Conservation (phyloP, 2,113 vertebrate species). For the Chaetodon auriga region DNA sequence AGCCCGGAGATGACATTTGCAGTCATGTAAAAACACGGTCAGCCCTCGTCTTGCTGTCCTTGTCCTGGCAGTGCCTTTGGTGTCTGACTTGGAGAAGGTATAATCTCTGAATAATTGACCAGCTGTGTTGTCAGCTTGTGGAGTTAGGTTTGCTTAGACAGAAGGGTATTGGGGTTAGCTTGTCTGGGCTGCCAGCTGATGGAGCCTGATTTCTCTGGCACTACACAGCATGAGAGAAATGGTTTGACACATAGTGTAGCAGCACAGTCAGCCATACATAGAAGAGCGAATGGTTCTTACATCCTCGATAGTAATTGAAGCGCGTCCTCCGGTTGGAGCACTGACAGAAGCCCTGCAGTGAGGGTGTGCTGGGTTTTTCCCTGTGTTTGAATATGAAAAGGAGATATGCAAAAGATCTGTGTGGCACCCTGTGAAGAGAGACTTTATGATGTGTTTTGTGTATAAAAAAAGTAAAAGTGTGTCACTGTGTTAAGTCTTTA, state of each 20-base stretch:
- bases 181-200: conserved; percentile 45
- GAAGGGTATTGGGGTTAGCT: conserved; percentile 48
- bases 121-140: conserved; percentile 57
- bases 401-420: conserved; percentile 53
- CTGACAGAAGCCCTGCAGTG: not conserved
- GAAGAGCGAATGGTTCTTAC: not conserved
- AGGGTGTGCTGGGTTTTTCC: not conserved
- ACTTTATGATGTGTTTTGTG: conserved; percentile 2
- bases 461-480: conserved; percentile 6
- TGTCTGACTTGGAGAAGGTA: conserved; percentile 64
- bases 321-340: not conserved
- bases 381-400: conserved; percentile 69
- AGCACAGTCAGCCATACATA: not conserved
- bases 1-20: not conserved
- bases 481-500: conserved; percentile 13
- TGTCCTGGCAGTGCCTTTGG: conserved; percentile 38
- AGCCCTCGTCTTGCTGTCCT: conserved; percentile 22
- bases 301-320: conserved; percentile 1
- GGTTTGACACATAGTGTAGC: conserved; percentile 13
- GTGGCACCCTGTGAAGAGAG: conserved; percentile 2
- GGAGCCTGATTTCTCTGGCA: not conserved
- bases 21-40: conserved; percentile 24
- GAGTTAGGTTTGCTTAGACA: conserved; percentile 57
- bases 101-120: conserved; percentile 80
- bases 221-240: conserved; percentile 10